These are phyloP conservation scores for Diceros bicornis DNA, from an alignment of 2,797 vertebrate genomes.

Conservation along the genomic window DNA sequence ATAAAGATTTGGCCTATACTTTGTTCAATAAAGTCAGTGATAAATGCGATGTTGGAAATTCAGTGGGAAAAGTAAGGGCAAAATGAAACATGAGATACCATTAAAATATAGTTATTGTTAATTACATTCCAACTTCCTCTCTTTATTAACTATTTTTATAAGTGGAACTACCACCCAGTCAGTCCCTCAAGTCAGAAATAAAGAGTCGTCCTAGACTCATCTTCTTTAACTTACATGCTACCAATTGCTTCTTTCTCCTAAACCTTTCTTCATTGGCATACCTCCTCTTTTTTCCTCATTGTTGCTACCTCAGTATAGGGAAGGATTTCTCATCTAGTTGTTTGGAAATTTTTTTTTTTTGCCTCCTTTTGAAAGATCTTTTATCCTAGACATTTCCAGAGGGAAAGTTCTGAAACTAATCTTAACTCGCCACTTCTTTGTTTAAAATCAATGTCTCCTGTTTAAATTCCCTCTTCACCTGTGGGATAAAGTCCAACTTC, in stretches of 20 bases:
- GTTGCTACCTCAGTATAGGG: not conserved
- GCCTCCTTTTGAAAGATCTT: slow-evolving; percentile 22
- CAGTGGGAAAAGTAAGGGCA: not conserved
- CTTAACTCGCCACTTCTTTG: slow-evolving; percentile 35
- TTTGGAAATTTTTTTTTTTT: not conserved
- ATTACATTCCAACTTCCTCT: slow-evolving; percentile 45
- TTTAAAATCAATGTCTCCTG: slow-evolving; percentile 55
- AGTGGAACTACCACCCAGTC: not conserved
- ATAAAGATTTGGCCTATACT: not conserved
- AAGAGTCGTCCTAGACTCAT: not conserved
- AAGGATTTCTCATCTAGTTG: not conserved
- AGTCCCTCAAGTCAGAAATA: not conserved
- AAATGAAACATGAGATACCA: slow-evolving; percentile 29
- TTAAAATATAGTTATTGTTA: slow-evolving; percentile 67
- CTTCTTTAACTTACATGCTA: not conserved
- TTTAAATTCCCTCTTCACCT: slow-evolving; percentile 40
- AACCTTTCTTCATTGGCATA: not conserved
- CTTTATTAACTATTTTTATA: not conserved
- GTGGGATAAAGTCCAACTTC: not conserved
- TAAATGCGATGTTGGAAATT: slow-evolving; percentile 37
- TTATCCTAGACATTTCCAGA: slow-evolving; percentile 22
- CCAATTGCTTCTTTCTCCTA: not conserved
- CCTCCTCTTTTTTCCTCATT: not conserved
- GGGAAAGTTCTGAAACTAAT: slow-evolving; percentile 45
- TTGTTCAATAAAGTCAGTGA: not conserved